phyloP scores from a whole-genome alignment of 2,888 invertebrate genomes.

The Aphodius granarius region DNA sequence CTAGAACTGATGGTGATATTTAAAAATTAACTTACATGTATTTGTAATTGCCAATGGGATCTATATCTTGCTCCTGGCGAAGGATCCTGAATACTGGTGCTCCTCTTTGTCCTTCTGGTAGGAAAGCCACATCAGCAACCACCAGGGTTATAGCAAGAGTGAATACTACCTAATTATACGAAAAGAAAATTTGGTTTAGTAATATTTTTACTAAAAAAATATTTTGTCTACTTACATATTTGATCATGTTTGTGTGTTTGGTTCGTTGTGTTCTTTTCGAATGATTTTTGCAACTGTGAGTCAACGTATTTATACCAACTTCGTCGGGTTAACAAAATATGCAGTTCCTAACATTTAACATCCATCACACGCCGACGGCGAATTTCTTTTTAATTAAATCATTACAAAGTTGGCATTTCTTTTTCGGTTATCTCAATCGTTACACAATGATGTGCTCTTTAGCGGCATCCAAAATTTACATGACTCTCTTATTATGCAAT shows the following conservation, averaged over 20 bases:
- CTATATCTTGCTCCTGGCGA: conserved; percentile 25
- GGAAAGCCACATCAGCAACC: conserved; percentile 19
- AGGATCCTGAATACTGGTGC: conserved; percentile 20
- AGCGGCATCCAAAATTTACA: not conserved
- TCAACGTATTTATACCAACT: not conserved
- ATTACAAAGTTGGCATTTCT: not conserved
- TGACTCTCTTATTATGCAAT: not conserved
- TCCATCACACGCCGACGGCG: not conserved
- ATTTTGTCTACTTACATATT: not conserved
- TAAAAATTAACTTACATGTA: not conserved
- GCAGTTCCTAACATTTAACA: not conserved
- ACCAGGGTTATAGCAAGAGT: conserved; percentile 12
- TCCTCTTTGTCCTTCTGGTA: conserved; percentile 50
- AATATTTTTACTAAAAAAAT: not conserved
- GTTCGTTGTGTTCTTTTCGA: not conserved
- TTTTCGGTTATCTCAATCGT: not conserved
- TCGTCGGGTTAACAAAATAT: not conserved
- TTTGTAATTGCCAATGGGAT: conserved; percentile 51
- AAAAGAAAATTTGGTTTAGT: not conserved
- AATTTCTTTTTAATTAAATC: no score
- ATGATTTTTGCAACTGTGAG: not conserved
- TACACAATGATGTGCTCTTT: not conserved
- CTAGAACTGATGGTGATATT: not conserved
- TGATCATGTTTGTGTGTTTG: conserved; percentile 1
- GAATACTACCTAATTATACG: conserved; percentile 11